Evolutionary conservation across 1,140 invertebrate genomes (phyloP), one percentile per base, ranked within the genome.

Genomic region (Pteromalus puparum): DNA sequence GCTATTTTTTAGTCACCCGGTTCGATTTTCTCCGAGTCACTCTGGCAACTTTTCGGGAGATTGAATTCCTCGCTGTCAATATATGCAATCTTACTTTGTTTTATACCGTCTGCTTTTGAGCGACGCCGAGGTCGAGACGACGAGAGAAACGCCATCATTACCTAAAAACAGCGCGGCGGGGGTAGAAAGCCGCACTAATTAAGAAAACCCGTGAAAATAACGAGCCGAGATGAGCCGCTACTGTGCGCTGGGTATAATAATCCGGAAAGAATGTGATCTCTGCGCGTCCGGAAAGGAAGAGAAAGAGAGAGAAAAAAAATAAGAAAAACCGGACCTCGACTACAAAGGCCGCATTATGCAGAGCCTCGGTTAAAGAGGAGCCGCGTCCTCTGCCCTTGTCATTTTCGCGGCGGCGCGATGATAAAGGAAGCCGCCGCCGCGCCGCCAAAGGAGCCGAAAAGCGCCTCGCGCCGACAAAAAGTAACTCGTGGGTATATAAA

Each of bases 401-500:
- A 48, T 46, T 77, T 77, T 48, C 75, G 42, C 75, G 21, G 30
- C 75, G 7, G 24, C 6, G 38, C 21, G 38, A 77, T 53, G 46
- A 77, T 34, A 77, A 53, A 77, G 38, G 30, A 30, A 75, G 34
- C 73, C 18, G n/a, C n/a, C n/a, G n/a, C n/a, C n/a, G 68, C 5
- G 34, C n/a, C 26, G 73, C 34, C 67, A 46, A 75, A 42, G 73
- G 21, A 70, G 67, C 24, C 28, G 67, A 70, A 70, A n/a, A 26
- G n/a, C 15, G 34, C 46, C 38, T 5, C 1, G 24, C 6, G 46
- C 75, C 38, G 28, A 77, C 21, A 26, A 30, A 77, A 61, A 77
- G 48, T 48, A 77, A 61, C 75, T 48, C 38, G 42, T 26, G 75
- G 48, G 79, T 72, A 34, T 34, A 53, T 26, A 34, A 68, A 76